These are phyloP conservation scores for Carabus problematicus DNA, from an alignment of 2,888 invertebrate species.

Conservation along the genomic window DNA sequence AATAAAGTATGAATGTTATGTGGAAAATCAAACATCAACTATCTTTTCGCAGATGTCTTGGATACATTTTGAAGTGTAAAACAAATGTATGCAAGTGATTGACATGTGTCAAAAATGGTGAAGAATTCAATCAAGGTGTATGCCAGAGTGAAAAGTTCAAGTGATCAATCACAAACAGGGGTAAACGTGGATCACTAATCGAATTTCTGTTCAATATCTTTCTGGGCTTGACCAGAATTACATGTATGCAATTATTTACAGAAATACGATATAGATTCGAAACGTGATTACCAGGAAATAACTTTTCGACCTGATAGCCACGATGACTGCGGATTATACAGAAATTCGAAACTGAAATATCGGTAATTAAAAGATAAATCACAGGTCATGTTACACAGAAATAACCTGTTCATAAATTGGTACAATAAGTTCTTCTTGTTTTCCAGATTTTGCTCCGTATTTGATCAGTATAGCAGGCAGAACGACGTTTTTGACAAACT, in stretches of 20 bases:
- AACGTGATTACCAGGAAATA: conserved; percentile 30
- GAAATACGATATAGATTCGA: conserved; percentile 27
- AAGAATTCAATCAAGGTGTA: conserved; percentile 59
- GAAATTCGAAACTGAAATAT: conserved; percentile 27
- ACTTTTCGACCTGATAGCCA: conserved; percentile 9
- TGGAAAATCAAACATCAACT: too few species aligned
- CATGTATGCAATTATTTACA: conserved; percentile 13
- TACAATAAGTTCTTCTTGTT: conserved; percentile 20
- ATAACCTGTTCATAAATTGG: background rate
- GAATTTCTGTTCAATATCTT: conserved; percentile 10
- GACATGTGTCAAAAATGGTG: conserved; percentile 52
- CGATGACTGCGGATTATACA: conserved; percentile 25
- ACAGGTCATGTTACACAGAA: too few species aligned
- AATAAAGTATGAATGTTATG: too few species aligned
- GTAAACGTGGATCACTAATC: conserved; percentile 15
- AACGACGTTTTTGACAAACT: conserved; percentile 59
- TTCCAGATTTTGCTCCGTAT: conserved; percentile 61
- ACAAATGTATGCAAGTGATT: conserved; percentile 18
- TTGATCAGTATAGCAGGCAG: conserved; percentile 57
- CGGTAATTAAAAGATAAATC: conserved; percentile 11
- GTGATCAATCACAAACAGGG: conserved; percentile 41
- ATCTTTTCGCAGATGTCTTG: too few species aligned
- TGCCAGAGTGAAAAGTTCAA: conserved; percentile 55
- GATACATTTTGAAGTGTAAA: background rate
- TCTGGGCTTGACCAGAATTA: background rate